A percentile compares a stretch with the other conserved stretches of the same genome.
These are phyloP conservation scores for Oscheius sp. DNA, from an alignment of 2,888 invertebrate genomes.

Conservation along the genomic window DNA sequence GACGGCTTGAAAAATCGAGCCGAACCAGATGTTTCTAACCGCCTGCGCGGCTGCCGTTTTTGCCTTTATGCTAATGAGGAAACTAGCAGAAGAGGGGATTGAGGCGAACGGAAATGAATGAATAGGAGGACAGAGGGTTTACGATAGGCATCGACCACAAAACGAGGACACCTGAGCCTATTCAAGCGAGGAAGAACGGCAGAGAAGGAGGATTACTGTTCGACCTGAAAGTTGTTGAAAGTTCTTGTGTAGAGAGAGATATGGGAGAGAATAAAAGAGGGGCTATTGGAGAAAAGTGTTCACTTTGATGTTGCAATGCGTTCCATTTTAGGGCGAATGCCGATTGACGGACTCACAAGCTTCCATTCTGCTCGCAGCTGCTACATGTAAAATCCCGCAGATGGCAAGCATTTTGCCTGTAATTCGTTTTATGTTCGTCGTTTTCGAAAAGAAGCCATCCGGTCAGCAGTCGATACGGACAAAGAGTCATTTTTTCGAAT, in stretches of 20 bases:
- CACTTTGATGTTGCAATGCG: too few species aligned
- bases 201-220: too few species aligned
- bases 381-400: neutral
- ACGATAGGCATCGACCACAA: neutral
- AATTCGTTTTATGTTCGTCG: conserved; percentile 9
- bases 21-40: conserved; percentile 26
- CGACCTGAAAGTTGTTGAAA: too few species aligned
- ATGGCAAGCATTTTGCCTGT: neutral
- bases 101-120: conserved; percentile 4
- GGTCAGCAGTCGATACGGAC: neutral
- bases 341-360: neutral
- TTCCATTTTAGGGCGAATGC: neutral
- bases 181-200: neutral
- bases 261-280: too few species aligned
- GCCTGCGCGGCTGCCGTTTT: conserved; percentile 5
- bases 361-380: conserved; percentile 13
- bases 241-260: too few species aligned
- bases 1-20: conserved; percentile 22
- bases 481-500: conserved; percentile 2
- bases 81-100: neutral
- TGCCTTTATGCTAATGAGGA: conserved; percentile 20
- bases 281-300: neutral
- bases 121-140: neutral
- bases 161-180: conserved; percentile 17
- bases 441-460: neutral